Percentiles rank a stretch among this genome's conserved stretches.
Evolutionary conservation across 2,113 vertebrate species (phyloP).

Genomic region (Apaloderma vittatum): DNA sequence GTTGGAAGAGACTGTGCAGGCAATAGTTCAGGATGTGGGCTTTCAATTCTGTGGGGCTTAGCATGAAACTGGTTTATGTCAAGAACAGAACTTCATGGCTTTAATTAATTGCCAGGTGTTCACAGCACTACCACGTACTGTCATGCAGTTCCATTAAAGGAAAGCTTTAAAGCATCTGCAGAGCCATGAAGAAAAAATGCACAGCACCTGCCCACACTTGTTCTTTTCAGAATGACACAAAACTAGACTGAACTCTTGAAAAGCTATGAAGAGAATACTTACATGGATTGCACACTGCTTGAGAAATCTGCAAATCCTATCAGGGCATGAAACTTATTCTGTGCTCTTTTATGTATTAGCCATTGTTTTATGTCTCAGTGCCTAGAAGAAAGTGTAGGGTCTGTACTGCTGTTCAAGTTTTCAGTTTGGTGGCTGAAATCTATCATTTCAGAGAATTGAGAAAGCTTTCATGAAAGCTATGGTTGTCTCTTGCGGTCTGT

Average conservation of each 20-base stretch:
- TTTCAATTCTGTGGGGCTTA: constrained; percentile 31
- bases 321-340: neutral
- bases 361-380: neutral
- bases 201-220: constrained; percentile 53
- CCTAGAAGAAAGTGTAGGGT: neutral
- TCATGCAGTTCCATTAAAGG: constrained; percentile 33
- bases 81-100: constrained; percentile 5
- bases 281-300: neutral
- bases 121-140: neutral
- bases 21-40: neutral
- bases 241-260: constrained; percentile 16
- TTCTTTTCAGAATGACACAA: constrained; percentile 40
- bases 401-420: neutral
- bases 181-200: constrained; percentile 26
- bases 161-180: constrained; percentile 49
- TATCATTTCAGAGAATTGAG: neutral
- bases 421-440: neutral
- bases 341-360: neutral
- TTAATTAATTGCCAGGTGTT: constrained; percentile 64
- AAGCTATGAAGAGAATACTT: constrained; percentile 38
- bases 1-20: neutral
- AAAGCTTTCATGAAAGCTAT: neutral
- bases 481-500: neutral
- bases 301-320: neutral
- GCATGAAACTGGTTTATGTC: constrained; percentile 20